Evolutionary conservation across 2,113 vertebrate species (phyloP), one percentile per base, ranked within the genome.

Genomic region (Archocentrus centrarchus): DNA sequence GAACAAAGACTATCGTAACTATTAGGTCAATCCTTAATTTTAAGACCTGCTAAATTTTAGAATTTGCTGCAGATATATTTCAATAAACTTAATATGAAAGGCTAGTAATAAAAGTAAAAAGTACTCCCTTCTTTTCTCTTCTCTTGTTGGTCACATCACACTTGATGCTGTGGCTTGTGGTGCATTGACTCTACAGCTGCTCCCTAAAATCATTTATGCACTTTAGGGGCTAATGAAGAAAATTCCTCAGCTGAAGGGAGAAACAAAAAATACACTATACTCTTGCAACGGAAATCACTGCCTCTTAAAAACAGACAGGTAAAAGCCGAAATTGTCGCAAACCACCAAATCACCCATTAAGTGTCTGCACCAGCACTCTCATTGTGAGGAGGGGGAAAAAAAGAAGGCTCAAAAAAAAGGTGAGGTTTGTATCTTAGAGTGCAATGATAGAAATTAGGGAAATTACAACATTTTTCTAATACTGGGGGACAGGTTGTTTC

Each of bases 241-340:
- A 85, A 81, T 73, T 77, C 44, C 24, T 73, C 66, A 53, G 14
- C 4, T 80, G 75, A 68, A 75, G 75, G 62, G 35, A 79, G 58
- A 61, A 80, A 83, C 84, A 63, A 37, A 10, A 5, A 88, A 84
- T 47, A 22, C 30, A 53, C 1, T 3, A 17, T 22, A 59, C n/a
- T 62, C 37, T 59, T 35, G 5, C 11, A 53, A 39, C 15, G 8
- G 14, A 84, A 86, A 86, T 60, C 11, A 27, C 17, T 57, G 17
- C 53, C 62, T 88, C 75, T 78, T 32, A 75, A 82, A 64, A 90
- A 53, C 66, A 86, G 20, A 57, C 63, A 79, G 76, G 83, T 82
- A 59, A 81, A 79, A 73, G 64, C 58, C 88, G 3, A 86, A 89
- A 82, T 63, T 78, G 70, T 78, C 47, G 57, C 80, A 3, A 79